These are phyloP conservation scores for Apamea monoglypha DNA, from an alignment of 2,888 invertebrate genomes.

Conservation along the genomic window DNA sequence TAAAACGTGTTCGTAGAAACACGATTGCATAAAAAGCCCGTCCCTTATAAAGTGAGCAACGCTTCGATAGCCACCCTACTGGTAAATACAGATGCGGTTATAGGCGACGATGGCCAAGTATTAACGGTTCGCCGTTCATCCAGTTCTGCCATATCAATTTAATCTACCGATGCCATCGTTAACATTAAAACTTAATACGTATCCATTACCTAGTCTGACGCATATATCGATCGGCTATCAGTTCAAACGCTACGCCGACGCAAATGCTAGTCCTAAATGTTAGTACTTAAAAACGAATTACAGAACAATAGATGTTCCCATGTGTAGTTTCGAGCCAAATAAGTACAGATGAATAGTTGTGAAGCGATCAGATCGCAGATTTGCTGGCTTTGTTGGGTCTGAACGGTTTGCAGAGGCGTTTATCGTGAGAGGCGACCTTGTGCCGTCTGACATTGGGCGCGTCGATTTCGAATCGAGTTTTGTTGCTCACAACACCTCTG, in stretches of 20 bases:
- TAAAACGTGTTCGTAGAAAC: conserved; percentile 52
- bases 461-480: conserved; percentile 82
- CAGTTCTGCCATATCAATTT: conserved; percentile 52
- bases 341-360: conserved; percentile 68
- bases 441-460: conserved; percentile 83
- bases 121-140: conserved; percentile 52
- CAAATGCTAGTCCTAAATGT: conserved; percentile 64
- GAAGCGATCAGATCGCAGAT: conserved; percentile 71
- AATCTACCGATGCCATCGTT: conserved; percentile 46
- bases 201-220: conserved; percentile 52
- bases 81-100: conserved; percentile 59
- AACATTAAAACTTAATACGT: conserved; percentile 53
- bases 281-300: conserved; percentile 69
- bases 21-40: conserved; percentile 59
- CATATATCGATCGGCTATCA: conserved; percentile 47
- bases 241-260: conserved; percentile 46
- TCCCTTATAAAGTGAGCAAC: conserved; percentile 60
- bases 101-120: conserved; percentile 43
- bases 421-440: conserved; percentile 87
- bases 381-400: conserved; percentile 69
- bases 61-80: conserved; percentile 65
- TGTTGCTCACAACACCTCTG: conserved; percentile 74
- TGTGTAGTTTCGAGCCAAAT: conserved; percentile 71
- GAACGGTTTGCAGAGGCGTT: conserved; percentile 77
- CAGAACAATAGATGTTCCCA: conserved; percentile 71